These are phyloP conservation scores for Steinernema feltiae DNA, from an alignment of 1,140 invertebrate genomes.

Conservation along the genomic window DNA sequence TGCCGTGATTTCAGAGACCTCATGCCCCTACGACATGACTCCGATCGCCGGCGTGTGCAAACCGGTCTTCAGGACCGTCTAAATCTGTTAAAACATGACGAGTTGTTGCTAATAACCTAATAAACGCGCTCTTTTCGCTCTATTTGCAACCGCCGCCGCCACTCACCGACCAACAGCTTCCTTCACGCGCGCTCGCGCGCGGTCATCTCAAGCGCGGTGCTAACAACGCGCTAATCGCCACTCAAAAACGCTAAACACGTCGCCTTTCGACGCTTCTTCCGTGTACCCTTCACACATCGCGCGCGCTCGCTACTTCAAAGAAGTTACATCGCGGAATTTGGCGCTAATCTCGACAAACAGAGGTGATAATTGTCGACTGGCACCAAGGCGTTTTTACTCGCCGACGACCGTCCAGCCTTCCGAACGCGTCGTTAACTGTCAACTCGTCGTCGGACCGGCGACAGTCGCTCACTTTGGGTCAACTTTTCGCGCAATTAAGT, in stretches of 20 bases:
- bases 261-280: neutral
- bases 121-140: neutral
- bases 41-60: slow-evolving; percentile 9
- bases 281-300: neutral
- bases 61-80: neutral
- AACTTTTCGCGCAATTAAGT: neutral
- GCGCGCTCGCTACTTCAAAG: neutral
- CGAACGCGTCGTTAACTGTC: neutral
- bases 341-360: neutral
- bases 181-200: no score
- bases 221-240: neutral
- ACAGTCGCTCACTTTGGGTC: neutral
- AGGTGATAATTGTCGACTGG: neutral
- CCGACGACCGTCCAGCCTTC: neutral
- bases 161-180: no score
- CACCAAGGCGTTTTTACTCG: neutral
- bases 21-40: slow-evolving; percentile 24
- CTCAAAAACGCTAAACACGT: neutral
- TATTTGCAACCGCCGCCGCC: no score
- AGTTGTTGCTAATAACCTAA: neutral
- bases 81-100: neutral
- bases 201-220: neutral
- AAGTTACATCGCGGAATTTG: neutral
- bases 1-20: slow-evolving; percentile 13
- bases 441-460: neutral